Percentiles rank a stretch among this genome's conserved stretches.
phyloP scores from a whole-genome alignment of 2,797 vertebrate species.

The Acropternis orthonyx region DNA sequence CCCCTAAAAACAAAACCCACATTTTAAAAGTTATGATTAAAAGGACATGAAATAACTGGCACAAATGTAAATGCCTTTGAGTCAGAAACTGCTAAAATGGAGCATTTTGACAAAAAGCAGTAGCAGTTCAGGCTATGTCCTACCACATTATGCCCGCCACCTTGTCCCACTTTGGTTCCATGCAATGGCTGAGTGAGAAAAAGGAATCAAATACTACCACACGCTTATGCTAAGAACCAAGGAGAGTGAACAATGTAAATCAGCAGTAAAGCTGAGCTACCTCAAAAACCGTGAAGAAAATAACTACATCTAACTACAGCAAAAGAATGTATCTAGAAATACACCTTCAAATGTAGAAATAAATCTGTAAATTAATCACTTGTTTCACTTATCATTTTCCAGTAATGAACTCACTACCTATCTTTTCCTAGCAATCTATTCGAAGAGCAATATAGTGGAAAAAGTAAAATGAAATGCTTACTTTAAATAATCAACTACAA shows the following conservation, averaged over 20 bases:
- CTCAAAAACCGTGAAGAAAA: neutral
- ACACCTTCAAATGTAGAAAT: neutral
- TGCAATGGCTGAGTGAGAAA: neutral
- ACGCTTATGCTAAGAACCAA: neutral
- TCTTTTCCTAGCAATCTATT: neutral
- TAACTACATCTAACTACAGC: neutral
- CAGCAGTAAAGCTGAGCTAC: neutral
- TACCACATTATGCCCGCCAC: neutral
- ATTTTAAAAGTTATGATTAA: neutral
- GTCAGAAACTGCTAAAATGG: neutral
- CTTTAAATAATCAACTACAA: neutral
- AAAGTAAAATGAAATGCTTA: neutral
- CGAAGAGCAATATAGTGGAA: neutral
- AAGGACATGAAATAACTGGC: neutral
- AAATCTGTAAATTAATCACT: neutral
- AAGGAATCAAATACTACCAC: neutral
- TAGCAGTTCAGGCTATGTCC: neutral
- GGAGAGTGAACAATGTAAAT: neutral
- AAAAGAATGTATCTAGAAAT: neutral
- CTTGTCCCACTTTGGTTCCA: neutral
- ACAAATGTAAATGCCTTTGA: neutral
- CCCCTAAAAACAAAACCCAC: neutral
- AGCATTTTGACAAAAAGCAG: neutral
- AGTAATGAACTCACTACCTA: neutral
- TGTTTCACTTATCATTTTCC: neutral